These are phyloP conservation scores for Argya squamiceps DNA, from an alignment of 2,797 vertebrate genomes.

Conservation along the genomic window DNA sequence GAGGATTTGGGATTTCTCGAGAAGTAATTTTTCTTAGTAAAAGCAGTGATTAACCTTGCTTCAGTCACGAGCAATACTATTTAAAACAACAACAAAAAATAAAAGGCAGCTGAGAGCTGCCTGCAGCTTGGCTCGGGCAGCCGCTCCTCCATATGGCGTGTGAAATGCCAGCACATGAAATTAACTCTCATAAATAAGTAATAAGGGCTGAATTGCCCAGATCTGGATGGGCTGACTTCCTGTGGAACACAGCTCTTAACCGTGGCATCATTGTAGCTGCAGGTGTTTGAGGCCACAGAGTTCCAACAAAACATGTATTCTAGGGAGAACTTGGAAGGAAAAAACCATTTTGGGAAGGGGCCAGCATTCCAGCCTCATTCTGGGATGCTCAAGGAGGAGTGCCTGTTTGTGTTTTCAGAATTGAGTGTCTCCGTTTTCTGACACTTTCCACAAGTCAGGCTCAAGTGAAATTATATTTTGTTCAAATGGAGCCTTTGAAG, in stretches of 20 bases:
- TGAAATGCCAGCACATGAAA: slow-evolving; percentile 35
- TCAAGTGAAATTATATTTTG: background rate
- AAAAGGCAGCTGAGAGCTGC: background rate
- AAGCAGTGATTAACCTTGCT: background rate
- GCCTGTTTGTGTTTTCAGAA: background rate
- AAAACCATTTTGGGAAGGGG: background rate
- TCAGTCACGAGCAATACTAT: background rate
- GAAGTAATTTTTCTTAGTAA: background rate
- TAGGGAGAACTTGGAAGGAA: background rate
- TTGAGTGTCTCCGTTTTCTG: background rate
- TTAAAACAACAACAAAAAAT: background rate
- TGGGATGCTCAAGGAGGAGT: background rate
- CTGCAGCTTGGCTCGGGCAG: slow-evolving; percentile 10
- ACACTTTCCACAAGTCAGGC: background rate
- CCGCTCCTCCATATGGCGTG: background rate
- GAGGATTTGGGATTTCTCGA: background rate
- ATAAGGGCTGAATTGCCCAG: slow-evolving; percentile 20
- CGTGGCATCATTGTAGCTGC: background rate
- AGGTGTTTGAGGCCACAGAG: background rate
- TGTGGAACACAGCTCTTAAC: background rate
- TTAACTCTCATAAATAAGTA: slow-evolving; percentile 41
- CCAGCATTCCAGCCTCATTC: background rate
- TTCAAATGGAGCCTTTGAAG: background rate
- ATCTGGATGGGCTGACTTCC: background rate
- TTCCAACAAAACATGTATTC: background rate